Percentiles rank a stretch among this genome's conserved stretches.
phyloP scores from a whole-genome alignment of 1,140 invertebrate genomes.

The Belonocnema kinseyi region DNA sequence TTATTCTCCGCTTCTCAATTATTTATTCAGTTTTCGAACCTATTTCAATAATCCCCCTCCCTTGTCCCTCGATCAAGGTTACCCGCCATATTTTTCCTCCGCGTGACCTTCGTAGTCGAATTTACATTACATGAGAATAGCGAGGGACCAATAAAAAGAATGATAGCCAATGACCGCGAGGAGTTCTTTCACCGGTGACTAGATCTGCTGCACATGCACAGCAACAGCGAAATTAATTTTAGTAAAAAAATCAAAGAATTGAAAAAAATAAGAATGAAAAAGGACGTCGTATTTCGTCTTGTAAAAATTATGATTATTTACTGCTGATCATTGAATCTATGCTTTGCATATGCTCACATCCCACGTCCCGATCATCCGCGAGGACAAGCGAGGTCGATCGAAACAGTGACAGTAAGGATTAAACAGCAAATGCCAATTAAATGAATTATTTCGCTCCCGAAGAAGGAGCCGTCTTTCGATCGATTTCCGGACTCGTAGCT shows the following conservation, averaged over 20 bases:
- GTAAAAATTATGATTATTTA: constrained; percentile 52
- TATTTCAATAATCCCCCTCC: constrained; percentile 57
- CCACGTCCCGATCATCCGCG: constrained; percentile 55
- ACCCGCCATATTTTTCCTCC: constrained; percentile 63
- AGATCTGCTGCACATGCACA: constrained; percentile 39
- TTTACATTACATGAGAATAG: constrained; percentile 50
- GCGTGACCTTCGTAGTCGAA: constrained; percentile 64
- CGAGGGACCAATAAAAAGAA: constrained; percentile 51
- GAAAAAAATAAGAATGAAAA: constrained; percentile 46
- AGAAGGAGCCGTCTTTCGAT: constrained; percentile 45
- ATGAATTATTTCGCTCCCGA: constrained; percentile 18
- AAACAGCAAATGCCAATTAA: constrained; percentile 19
- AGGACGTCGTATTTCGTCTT: constrained; percentile 64
- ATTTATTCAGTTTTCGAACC: constrained; percentile 44
- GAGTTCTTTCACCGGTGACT: constrained; percentile 40
- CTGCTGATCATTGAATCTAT: constrained; percentile 69
- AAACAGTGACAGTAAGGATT: constrained; percentile 38
- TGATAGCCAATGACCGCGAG: constrained; percentile 55
- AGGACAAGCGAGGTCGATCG: constrained; percentile 62
- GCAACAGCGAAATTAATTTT: constrained; percentile 39
- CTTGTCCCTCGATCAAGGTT: constrained; percentile 67
- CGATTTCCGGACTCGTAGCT: constrained; percentile 51
- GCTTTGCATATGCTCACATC: constrained; percentile 63
- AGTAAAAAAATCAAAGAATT: constrained; percentile 38
- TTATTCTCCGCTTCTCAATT: constrained; percentile 32